phyloP scores from a whole-genome alignment of 2,888 invertebrate species.

The Psylliodes chrysocephalus region DNA sequence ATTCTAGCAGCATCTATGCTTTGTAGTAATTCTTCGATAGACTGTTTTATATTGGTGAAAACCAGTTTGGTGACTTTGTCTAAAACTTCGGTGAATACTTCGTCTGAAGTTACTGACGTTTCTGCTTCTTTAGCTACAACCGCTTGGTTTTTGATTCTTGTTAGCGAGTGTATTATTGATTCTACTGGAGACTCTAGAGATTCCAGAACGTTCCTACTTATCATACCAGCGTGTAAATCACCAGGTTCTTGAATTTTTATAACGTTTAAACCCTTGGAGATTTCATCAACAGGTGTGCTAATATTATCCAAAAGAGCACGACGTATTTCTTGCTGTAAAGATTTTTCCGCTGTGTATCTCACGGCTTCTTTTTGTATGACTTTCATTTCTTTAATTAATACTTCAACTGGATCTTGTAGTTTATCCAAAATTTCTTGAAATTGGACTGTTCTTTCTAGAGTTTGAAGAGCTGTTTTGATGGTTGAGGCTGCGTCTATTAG shows the following conservation, averaged over 20 bases:
- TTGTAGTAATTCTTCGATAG: conserved; percentile 58
- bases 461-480: conserved; percentile 64
- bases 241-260: conserved; percentile 57
- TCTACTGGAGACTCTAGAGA: conserved; percentile 56
- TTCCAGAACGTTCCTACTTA: conserved; percentile 53
- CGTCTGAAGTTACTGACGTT: conserved; percentile 46
- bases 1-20: conserved; percentile 60
- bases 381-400: conserved; percentile 56
- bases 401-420: conserved; percentile 54
- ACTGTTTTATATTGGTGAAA: conserved; percentile 57
- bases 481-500: conserved; percentile 60
- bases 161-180: conserved; percentile 57
- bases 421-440: conserved; percentile 56
- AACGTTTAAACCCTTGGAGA: conserved; percentile 70
- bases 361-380: conserved; percentile 56
- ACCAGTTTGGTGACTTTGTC: conserved; percentile 62
- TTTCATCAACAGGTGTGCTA: conserved; percentile 71
- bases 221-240: conserved; percentile 50
- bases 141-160: conserved; percentile 53
- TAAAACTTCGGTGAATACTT: conserved; percentile 61
- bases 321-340: conserved; percentile 59
- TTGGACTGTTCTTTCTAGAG: conserved; percentile 50
- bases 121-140: background rate
- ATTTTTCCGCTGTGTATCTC: conserved; percentile 57
- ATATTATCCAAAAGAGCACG: conserved; percentile 74